These are phyloP conservation scores for Lapara coniferarum DNA, from an alignment of 2,888 invertebrate species.

Conservation along the genomic window DNA sequence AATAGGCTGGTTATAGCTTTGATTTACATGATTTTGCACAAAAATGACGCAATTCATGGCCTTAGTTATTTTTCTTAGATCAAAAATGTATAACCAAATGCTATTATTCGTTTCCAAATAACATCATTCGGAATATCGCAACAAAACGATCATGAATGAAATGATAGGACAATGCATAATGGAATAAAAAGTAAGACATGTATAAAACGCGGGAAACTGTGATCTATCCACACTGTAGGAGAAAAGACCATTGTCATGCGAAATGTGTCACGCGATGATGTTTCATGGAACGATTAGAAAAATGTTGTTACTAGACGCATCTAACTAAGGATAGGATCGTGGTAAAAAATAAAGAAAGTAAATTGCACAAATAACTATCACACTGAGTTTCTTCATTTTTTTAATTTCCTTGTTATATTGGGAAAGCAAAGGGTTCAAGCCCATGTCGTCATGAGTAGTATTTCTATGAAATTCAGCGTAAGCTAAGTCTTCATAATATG, in stretches of 20 bases:
- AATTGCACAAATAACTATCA: no score
- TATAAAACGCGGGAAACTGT: conserved; percentile 24
- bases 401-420: no score
- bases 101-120: background rate
- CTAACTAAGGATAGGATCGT: no score
- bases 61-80: background rate
- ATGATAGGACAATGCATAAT: conserved; percentile 15
- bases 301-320: background rate
- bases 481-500: no score
- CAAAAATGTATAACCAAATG: background rate
- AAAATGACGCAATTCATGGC: no score
- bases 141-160: background rate
- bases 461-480: no score
- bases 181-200: conserved; percentile 6
- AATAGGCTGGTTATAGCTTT: no score
- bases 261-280: background rate
- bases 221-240: conserved; percentile 1
- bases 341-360: no score
- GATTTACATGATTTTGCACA: no score
- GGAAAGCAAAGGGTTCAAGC: no score
- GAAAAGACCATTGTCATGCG: conserved; percentile 11
- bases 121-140: background rate
- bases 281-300: background rate
- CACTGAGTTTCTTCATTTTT: no score
- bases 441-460: no score